Evolutionary conservation across 2,797 vertebrate species (phyloP).

Genomic region (Hybognathus amarus): DNA sequence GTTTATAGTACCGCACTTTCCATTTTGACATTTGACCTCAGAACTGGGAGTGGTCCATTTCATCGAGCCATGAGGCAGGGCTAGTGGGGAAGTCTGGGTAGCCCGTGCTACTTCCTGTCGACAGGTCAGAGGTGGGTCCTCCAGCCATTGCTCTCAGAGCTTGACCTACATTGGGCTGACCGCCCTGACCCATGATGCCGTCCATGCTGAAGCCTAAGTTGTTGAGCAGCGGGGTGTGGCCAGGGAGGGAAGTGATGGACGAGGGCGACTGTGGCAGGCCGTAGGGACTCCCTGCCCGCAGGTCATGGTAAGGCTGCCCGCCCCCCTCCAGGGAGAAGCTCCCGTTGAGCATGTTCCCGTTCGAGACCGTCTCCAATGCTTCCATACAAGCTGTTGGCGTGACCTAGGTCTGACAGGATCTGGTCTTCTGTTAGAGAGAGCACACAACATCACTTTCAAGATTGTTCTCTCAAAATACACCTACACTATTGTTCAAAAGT

Average conservation of each 20-base stretch:
- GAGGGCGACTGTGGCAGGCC: slow-evolving; percentile 95
- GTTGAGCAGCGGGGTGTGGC: slow-evolving; percentile 91
- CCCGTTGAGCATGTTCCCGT: slow-evolving; percentile 85
- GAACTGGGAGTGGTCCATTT: slow-evolving; percentile 99
- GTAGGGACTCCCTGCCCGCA: slow-evolving; percentile 92
- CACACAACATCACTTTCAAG: slow-evolving; percentile 5
- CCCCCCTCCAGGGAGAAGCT: slow-evolving; percentile 88
- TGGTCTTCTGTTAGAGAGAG: slow-evolving; percentile 87
- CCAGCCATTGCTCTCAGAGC: slow-evolving; percentile 92
- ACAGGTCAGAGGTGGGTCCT: slow-evolving; percentile 96
- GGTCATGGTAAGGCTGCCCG: slow-evolving; percentile 93
- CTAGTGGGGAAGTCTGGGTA: slow-evolving; percentile 99
- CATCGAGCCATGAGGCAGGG: slow-evolving; percentile 96
- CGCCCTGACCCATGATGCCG: slow-evolving; percentile 85
- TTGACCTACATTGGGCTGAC: slow-evolving; percentile 89
- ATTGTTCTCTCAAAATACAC: background rate
- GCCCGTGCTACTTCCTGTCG: slow-evolving; percentile 97
- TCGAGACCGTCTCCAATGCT: slow-evolving; percentile 85
- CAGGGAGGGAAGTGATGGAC: slow-evolving; percentile 91
- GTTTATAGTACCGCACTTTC: slow-evolving; percentile 15
- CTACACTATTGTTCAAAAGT: background rate
- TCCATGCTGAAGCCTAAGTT: slow-evolving; percentile 94
- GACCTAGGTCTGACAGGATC: slow-evolving; percentile 94
- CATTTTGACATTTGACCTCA: slow-evolving; percentile 68
- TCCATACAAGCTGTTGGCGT: slow-evolving; percentile 88